phyloP scores from a whole-genome alignment of 2,888 invertebrate genomes.

The Acleris laterana region DNA sequence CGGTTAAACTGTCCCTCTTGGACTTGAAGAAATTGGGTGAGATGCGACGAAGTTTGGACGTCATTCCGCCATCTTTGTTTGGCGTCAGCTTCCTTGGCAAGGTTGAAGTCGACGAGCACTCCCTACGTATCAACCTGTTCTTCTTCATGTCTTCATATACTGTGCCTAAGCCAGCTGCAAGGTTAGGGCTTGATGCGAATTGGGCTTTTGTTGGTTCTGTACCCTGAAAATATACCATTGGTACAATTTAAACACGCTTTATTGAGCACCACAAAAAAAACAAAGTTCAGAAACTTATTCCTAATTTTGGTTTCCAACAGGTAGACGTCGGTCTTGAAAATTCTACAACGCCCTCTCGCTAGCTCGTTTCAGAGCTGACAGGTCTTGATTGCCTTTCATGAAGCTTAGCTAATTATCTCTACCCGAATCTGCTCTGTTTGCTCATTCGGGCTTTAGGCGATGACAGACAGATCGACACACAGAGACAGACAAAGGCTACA shows the following conservation, averaged over 20 bases:
- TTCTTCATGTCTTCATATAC: conserved; percentile 56
- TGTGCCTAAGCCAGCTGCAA: conserved; percentile 58
- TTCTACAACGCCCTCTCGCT: too few relatives aligned
- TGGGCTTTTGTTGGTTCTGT: conserved; percentile 63
- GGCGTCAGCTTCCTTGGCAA: conserved; percentile 46
- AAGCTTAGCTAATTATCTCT: too few relatives aligned
- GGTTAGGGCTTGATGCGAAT: conserved; percentile 74
- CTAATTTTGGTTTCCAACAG: too few relatives aligned
- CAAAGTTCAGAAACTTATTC: too few relatives aligned
- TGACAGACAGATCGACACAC: too few relatives aligned
- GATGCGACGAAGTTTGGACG: conserved; percentile 59
- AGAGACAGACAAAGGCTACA: too few relatives aligned
- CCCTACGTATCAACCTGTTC: conserved; percentile 56
- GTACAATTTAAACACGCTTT: background rate
- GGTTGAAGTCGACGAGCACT: conserved; percentile 69
- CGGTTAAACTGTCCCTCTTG: conserved; percentile 51
- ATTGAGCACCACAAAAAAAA: too few relatives aligned
- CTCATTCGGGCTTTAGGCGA: too few relatives aligned
- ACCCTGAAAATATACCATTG: conserved; percentile 54
- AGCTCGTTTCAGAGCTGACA: too few relatives aligned
- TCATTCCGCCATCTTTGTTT: conserved; percentile 54
- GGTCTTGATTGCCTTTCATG: too few relatives aligned
- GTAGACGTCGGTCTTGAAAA: too few relatives aligned
- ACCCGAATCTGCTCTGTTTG: too few relatives aligned
- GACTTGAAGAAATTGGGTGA: conserved; percentile 67